Evolutionary conservation across 2,113 vertebrate genomes (phyloP).

Genomic region (Chiloscyllium plagiosum): DNA sequence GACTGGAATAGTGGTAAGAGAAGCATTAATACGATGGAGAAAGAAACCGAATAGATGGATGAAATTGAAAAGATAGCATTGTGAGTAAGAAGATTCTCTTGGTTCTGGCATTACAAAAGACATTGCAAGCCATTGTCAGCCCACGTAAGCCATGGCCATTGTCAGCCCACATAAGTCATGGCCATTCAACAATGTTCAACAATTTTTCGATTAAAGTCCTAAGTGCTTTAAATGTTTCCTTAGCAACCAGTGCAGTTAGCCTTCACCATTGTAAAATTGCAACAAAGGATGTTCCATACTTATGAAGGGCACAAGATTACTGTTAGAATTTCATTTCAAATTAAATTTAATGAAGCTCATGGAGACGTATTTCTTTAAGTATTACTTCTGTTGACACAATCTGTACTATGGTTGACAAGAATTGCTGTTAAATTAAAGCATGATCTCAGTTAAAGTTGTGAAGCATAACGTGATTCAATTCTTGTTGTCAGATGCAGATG

Average conservation of each 20-base stretch:
- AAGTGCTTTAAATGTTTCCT: neutral
- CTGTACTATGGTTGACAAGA: neutral
- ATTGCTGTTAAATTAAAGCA: neutral
- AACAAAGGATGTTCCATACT: conserved; percentile 9
- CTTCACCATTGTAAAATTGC: neutral
- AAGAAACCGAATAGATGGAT: neutral
- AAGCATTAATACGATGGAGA: neutral
- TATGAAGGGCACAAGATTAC: neutral
- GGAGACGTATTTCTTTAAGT: neutral
- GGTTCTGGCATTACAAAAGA: conserved; percentile 3
- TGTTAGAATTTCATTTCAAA: neutral
- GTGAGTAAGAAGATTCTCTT: neutral
- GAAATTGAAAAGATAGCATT: conserved; percentile 7
- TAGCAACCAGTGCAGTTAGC: neutral
- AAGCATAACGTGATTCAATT: neutral
- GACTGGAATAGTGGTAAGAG: neutral
- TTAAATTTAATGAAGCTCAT: neutral
- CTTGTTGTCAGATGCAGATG: neutral
- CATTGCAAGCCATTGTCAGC: neutral
- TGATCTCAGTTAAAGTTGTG: neutral
- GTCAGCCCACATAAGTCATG: neutral
- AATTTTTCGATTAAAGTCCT: neutral
- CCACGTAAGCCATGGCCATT: neutral
- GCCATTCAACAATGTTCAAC: neutral
- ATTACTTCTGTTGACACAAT: neutral